Evolutionary conservation across 2,888 invertebrate species (phyloP).

Genomic region (Agrotis ipsilon): DNA sequence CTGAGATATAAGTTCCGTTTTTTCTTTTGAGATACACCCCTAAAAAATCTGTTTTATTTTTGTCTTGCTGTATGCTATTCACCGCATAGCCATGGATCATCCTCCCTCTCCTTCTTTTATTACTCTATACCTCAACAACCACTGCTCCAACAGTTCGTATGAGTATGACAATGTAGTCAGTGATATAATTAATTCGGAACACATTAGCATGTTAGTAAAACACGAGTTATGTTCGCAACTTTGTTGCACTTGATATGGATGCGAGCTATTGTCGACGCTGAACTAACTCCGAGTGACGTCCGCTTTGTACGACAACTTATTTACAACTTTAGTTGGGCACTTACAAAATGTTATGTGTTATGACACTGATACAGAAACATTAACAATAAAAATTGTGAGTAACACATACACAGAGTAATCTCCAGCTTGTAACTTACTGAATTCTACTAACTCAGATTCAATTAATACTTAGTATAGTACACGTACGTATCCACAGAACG

Average conservation of each 20-base stretch:
- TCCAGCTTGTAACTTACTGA: too few relatives aligned
- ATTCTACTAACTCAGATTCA: too few relatives aligned
- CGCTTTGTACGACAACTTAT: slow-evolving; percentile 2
- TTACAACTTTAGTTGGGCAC: slow-evolving; percentile 17
- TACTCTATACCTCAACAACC: not conserved
- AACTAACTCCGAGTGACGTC: slow-evolving; percentile 14
- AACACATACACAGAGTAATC: not conserved
- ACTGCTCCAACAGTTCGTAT: not conserved
- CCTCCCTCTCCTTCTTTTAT: not conserved
- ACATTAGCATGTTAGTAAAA: slow-evolving; percentile 31
- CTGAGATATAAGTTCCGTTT: too few relatives aligned
- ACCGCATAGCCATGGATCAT: not conserved
- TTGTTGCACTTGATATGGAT: slow-evolving; percentile 5
- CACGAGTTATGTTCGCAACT: slow-evolving; percentile 27
- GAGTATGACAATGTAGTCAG: slow-evolving; percentile 10
- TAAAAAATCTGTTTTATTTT: not conserved
- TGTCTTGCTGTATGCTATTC: not conserved
- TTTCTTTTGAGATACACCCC: too few relatives aligned
- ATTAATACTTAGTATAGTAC: too few relatives aligned
- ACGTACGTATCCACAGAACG: not conserved
- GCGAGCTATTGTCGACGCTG: slow-evolving; percentile 8
- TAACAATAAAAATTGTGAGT: slow-evolving; percentile 2
- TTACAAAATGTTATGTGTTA: slow-evolving; percentile 3
- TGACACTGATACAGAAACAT: not conserved
- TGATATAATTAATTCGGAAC: slow-evolving; percentile 30